Conservation (phyloP, 2,113 vertebrate species). For the Anolis sagrei region DNA sequence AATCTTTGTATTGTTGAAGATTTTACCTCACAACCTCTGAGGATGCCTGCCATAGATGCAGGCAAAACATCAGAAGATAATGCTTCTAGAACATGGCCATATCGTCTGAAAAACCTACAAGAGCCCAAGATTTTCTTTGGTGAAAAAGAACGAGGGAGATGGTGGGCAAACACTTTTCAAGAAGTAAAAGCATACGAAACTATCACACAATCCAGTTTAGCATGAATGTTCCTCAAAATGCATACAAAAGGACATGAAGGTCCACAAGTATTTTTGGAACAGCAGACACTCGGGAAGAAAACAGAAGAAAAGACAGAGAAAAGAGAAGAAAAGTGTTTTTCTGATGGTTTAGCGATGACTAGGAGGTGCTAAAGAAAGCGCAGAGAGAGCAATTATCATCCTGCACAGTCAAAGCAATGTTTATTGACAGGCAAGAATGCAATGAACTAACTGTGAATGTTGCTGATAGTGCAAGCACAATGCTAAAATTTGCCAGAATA, state of each 20-base stretch:
- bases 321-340: constrained; percentile 69
- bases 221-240: constrained; percentile 65
- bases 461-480: constrained; percentile 74
- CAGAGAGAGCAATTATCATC: constrained; percentile 80
- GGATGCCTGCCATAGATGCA: too few species aligned
- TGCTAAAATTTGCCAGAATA: constrained; percentile 69
- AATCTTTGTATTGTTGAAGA: too few species aligned
- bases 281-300: constrained; percentile 75
- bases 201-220: constrained; percentile 48
- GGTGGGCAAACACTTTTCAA: constrained; percentile 50
- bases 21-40: too few species aligned
- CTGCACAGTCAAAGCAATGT: constrained; percentile 77
- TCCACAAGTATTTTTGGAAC: constrained; percentile 77
- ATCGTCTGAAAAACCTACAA: too few species aligned
- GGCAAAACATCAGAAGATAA: too few species aligned
- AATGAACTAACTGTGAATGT: constrained; percentile 73
- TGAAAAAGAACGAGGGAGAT: constrained; percentile 12
- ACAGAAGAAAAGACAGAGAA: too few species aligned
- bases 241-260: constrained; percentile 72
- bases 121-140: too few species aligned
- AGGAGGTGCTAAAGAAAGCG: constrained; percentile 78
- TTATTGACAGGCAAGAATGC: constrained; percentile 79
- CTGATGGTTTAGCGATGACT: constrained; percentile 79
- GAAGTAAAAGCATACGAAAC: constrained; percentile 47
- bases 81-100: too few species aligned